Conservation (phyloP, 2,113 vertebrate genomes). For the Pomatostomus ruficeps region DNA sequence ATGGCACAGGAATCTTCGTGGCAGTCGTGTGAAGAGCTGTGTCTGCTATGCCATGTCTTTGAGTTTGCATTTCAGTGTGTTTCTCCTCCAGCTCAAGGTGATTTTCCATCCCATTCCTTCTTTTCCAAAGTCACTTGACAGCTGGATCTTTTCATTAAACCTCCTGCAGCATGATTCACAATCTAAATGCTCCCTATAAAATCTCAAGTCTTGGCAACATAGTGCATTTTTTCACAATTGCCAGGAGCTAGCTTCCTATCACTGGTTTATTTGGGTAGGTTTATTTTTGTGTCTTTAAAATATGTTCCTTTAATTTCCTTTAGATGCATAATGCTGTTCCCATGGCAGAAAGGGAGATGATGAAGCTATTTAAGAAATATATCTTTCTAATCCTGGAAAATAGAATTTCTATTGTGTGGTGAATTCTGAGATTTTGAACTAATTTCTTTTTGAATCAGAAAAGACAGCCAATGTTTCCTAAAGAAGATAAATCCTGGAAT, state of each 20-base stretch:
- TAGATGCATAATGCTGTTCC: not conserved
- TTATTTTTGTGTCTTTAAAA: slow-evolving; percentile 28
- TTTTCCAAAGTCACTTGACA: slow-evolving; percentile 15
- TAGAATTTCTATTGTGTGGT: not conserved
- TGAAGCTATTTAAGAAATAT: not conserved
- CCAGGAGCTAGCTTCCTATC: not conserved
- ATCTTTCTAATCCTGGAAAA: not conserved
- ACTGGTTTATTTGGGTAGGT: slow-evolving; percentile 23
- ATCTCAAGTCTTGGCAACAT: not conserved
- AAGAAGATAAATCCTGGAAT: not conserved
- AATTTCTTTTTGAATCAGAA: not conserved
- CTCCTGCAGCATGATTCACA: not conserved
- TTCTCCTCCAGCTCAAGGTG: not conserved
- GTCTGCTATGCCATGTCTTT: not conserved
- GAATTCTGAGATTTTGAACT: not conserved
- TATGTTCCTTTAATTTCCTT: not conserved
- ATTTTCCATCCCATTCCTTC: not conserved
- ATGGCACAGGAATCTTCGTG: not conserved
- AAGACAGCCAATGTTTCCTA: not conserved
- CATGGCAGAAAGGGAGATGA: not conserved
- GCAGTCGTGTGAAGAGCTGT: not conserved
- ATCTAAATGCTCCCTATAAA: slow-evolving; percentile 24
- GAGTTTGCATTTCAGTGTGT: not conserved
- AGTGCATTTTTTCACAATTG: not conserved
- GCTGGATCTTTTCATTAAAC: slow-evolving; percentile 27